These are phyloP conservation scores for Thecocarcelia acutangulata DNA, from an alignment of 2,888 invertebrate species.

Conservation along the genomic window DNA sequence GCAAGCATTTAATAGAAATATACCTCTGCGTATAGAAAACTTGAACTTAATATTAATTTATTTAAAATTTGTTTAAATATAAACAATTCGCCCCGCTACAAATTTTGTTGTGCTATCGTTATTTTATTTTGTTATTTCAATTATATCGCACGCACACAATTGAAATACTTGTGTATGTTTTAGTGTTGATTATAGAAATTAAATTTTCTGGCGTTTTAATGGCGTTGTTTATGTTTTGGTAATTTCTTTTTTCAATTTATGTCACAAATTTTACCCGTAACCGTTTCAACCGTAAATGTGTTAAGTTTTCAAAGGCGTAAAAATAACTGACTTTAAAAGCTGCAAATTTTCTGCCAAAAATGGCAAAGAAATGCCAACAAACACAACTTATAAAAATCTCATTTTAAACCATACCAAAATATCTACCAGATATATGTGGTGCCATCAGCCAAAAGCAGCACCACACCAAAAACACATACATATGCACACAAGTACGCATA, in stretches of 20 bases:
- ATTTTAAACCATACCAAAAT: conserved; percentile 32
- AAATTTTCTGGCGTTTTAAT: conserved; percentile 34
- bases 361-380: conserved; percentile 36
- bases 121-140: conserved; percentile 1
- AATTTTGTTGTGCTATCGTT: not conserved
- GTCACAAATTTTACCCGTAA: conserved; percentile 64
- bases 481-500: not conserved
- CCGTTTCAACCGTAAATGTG: conserved; percentile 63
- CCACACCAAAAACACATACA: not conserved
- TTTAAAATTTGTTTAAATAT: not conserved
- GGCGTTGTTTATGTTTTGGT: conserved; percentile 31
- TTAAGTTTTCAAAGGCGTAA: conserved; percentile 63
- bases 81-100: not conserved
- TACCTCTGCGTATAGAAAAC: too few relatives aligned
- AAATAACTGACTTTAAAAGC: conserved; percentile 58
- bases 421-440: not conserved
- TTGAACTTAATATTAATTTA: too few relatives aligned
- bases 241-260: conserved; percentile 11
- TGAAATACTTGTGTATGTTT: conserved; percentile 30
- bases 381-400: conserved; percentile 19
- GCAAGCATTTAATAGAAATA: too few relatives aligned
- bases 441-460: conserved; percentile 15
- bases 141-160: conserved; percentile 40
- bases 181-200: conserved; percentile 18
- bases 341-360: conserved; percentile 53